Conservation (phyloP, 2,113 vertebrate species). For the Paradoxurus hermaphroditus region DNA sequence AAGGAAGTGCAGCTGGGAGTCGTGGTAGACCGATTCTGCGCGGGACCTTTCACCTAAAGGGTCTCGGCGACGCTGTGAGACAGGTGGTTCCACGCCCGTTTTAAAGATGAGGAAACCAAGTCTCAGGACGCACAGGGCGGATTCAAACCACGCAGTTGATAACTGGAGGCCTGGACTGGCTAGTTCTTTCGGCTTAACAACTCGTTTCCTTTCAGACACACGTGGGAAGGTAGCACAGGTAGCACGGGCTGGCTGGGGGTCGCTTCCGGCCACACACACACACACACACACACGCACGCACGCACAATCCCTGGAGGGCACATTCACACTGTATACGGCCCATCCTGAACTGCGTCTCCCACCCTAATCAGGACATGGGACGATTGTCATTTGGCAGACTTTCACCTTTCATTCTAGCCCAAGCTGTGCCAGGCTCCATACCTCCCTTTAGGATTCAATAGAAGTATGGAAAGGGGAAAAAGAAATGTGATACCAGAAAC, state of each 20-base stretch:
- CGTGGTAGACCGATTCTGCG: not conserved
- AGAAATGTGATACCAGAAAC: constrained; percentile 72
- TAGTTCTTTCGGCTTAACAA: not conserved
- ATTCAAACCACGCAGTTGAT: not conserved
- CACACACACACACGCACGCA: not conserved
- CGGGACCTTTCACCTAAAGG: not conserved
- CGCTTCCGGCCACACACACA: not conserved
- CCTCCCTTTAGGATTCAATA: constrained; percentile 17
- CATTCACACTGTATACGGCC: not conserved
- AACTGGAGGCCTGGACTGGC: not conserved
- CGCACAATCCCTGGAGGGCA: not conserved
- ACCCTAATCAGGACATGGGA: not conserved
- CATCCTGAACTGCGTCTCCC: not conserved
- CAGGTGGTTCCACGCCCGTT: not conserved
- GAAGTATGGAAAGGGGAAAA: constrained; percentile 53
- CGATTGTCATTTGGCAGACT: not conserved
- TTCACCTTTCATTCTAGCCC: constrained; percentile 35
- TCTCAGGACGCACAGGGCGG: not conserved
- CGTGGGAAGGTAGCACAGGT: not conserved
- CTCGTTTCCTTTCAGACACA: not conserved
- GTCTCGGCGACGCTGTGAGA: not conserved
- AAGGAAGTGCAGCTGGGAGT: not conserved
- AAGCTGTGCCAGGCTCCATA: not conserved
- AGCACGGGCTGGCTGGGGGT: not conserved
- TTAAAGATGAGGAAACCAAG: not conserved